Conservation (phyloP, 2,888 invertebrate genomes). For the Malthinus flaveolus region DNA sequence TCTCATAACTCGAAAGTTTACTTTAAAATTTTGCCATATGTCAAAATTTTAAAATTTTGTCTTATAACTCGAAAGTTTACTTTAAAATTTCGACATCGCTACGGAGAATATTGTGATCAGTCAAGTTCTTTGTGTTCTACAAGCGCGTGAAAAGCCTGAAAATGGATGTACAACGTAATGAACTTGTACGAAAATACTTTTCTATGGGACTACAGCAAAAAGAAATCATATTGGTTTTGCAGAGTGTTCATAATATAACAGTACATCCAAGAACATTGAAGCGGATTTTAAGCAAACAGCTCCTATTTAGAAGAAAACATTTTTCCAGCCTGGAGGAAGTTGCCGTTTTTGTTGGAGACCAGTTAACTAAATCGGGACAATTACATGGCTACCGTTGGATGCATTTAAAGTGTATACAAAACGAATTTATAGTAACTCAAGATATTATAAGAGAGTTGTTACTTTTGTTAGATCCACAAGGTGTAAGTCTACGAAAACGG, state of each 20-base stretch:
- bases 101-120: no score
- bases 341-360: not conserved
- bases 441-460: not conserved
- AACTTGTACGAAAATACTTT: not conserved
- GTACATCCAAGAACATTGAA: not conserved
- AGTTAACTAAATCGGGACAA: not conserved
- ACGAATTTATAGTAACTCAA: not conserved
- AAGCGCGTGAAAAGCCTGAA: no score
- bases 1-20: no score
- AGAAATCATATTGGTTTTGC: not conserved
- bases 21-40: no score
- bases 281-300: not conserved
- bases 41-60: no score
- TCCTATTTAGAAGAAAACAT: conserved; percentile 3
- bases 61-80: no score
- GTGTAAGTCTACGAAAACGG: not conserved
- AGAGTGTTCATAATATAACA: not conserved
- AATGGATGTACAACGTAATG: no score
- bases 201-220: not conserved
- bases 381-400: conserved; percentile 8
- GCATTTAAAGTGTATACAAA: not conserved
- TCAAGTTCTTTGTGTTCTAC: no score
- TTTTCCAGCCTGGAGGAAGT: not conserved
- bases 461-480: not conserved
- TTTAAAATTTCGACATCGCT: no score